Percentiles rank a stretch among this genome's conserved stretches.
These are phyloP conservation scores for Melospiza melodia DNA, from an alignment of 2,113 vertebrate species.

Conservation along the genomic window DNA sequence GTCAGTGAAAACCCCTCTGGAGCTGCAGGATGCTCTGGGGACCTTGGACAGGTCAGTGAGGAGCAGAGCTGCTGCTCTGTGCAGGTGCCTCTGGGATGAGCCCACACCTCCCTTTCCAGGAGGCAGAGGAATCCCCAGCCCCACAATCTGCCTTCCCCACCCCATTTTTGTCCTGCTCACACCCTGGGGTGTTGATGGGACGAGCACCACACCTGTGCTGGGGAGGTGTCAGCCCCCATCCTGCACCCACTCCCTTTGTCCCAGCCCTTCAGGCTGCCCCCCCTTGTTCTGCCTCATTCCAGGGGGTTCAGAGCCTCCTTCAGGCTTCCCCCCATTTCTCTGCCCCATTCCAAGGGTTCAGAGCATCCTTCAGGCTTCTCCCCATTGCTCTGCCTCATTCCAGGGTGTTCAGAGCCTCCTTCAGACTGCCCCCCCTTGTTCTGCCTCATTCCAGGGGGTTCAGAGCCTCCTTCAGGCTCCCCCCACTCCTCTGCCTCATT, in stretches of 20 bases:
- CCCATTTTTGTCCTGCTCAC: not conserved
- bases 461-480: not conserved
- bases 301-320: too few species aligned
- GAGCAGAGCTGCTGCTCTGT: not conserved
- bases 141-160: not conserved
- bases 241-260: not conserved
- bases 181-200: not conserved
- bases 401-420: not conserved
- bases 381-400: not conserved
- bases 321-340: too few species aligned
- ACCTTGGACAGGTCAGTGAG: not conserved
- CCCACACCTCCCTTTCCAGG: not conserved
- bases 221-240: not conserved
- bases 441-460: not conserved
- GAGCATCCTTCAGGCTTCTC: not conserved
- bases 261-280: not conserved
- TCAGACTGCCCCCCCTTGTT: not conserved
- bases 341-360: too few species aligned
- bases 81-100: not conserved
- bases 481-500: not conserved
- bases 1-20: not conserved
- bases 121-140: not conserved
- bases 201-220: not conserved
- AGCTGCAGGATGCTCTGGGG: too few species aligned
- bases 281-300: not conserved